Base-by-base conservation (phyloP, 2,888 invertebrate genomes). In the Ophioninae sp. region DNA sequence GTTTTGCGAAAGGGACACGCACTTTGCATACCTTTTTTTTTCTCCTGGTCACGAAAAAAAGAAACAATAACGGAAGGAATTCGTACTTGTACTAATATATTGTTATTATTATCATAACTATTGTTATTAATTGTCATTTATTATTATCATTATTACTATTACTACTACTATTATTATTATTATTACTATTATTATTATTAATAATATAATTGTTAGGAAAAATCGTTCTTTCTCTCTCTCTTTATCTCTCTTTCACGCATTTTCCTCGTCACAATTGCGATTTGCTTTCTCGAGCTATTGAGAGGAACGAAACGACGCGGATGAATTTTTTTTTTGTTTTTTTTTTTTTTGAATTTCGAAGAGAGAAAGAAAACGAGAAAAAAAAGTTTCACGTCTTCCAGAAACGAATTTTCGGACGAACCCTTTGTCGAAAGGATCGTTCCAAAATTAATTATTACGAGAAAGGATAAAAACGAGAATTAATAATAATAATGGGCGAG, bases 1-100 rank as follows among this genome's bases (percentile, higher is more conserved):
- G 84, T 86, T 85, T 67, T 85, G 76, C 67, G 81, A 86, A 85
- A 85, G 86, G 84, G n/a, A n/a, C n/a, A 87, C 83, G 87, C 84
- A 84, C 87, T 83, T 83, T 82, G 84, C 73, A 84, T 85, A 81
- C n/a, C n/a, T 86, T 85, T 78, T 79, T 82, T 76, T 74, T 63
- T 63, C 17, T 44, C 22, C 22, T 65, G 2, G 41, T 73, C 30
- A 41, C 64, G 69, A 58, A n/a, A n/a, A n/a, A n/a, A n/a, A n/a
- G n/a, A 44, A 65, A 69, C 20, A 76, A 69, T 71, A 71, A 76
- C 44, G 59, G 44, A 67, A 77, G 59, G 68, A 77, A 68, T 77
- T 77, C 68, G 76, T 77, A 23, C 68, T 30, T 68, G 59, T 68
- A 77, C 61, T 63, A 63, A 30, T 74, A 64, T 64, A 63, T 44